Evolutionary conservation across 2,888 invertebrate genomes (phyloP).

Genomic region (Melinaea marsaeus): DNA sequence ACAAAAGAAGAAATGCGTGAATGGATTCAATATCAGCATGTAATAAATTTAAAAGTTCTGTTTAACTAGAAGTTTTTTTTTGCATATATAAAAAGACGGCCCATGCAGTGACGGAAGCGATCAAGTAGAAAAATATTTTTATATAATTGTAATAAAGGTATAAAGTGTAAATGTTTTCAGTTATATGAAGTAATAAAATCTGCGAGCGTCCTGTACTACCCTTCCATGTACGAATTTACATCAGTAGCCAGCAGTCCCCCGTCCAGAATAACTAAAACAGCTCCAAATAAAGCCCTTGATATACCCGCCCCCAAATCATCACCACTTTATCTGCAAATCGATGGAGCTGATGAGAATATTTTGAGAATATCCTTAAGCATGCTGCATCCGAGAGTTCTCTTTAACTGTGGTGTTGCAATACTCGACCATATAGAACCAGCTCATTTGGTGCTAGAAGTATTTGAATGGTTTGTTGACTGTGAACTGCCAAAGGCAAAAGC

Average conservation of each 20-base stretch:
- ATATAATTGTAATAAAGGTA: no score
- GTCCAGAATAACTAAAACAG: conserved; percentile 41
- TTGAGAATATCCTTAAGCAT: conserved; percentile 49
- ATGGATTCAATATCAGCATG: conserved; percentile 52
- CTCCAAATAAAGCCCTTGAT: conserved; percentile 43
- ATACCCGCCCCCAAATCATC: conserved; percentile 50
- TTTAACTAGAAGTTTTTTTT: no score
- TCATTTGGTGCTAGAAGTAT: conserved; percentile 54
- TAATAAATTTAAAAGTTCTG: conserved; percentile 28
- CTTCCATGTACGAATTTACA: conserved; percentile 54
- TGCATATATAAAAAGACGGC: neutral
- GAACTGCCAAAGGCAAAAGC: conserved; percentile 47
- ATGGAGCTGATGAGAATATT: conserved; percentile 50
- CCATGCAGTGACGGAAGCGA: conserved; percentile 39
- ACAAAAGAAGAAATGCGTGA: conserved; percentile 56
- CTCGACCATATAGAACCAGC: conserved; percentile 54
- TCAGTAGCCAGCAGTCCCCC: conserved; percentile 53
- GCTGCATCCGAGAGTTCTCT: conserved; percentile 56
- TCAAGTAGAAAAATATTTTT: conserved; percentile 15
- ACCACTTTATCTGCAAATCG: conserved; percentile 65
- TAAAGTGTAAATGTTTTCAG: conserved; percentile 32
- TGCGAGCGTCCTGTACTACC: conserved; percentile 46
- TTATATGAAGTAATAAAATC: conserved; percentile 38
- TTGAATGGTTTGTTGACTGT: conserved; percentile 60
- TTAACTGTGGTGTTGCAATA: conserved; percentile 49